These are phyloP conservation scores for Mesorhabditis belari DNA, from an alignment of 2,888 invertebrate genomes.

Conservation along the genomic window DNA sequence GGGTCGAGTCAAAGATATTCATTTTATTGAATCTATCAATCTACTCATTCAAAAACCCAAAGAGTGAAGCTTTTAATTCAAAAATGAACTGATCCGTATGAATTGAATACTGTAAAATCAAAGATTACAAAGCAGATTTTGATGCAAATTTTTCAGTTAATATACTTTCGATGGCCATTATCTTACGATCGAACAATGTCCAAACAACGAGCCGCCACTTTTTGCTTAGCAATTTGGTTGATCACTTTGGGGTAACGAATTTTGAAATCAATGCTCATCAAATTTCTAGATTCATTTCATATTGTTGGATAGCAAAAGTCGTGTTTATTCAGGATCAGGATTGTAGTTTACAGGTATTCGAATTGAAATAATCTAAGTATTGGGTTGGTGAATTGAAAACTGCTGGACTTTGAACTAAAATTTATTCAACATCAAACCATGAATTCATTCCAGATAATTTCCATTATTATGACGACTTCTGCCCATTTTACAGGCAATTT, in stretches of 20 bases:
- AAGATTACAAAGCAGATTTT: not conserved
- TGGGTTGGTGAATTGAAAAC: no score
- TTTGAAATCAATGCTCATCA: not conserved
- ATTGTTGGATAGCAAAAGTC: conserved; percentile 49
- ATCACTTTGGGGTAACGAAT: conserved; percentile 42
- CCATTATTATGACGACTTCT: no score
- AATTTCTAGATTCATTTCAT: conserved; percentile 45
- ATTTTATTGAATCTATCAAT: no score
- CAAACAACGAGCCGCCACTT: conserved; percentile 41
- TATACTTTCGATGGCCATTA: conserved; percentile 51
- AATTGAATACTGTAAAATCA: not conserved
- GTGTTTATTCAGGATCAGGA: conserved; percentile 45
- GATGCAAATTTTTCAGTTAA: conserved; percentile 25
- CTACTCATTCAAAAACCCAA: no score
- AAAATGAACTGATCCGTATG: not conserved
- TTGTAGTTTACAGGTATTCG: conserved; percentile 42
- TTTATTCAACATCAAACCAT: no score
- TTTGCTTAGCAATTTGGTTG: conserved; percentile 48
- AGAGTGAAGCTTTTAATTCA: no score
- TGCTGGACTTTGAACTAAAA: no score
- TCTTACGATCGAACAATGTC: conserved; percentile 51
- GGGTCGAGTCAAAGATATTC: no score
- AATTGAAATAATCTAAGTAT: not conserved
- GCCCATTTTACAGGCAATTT: no score
- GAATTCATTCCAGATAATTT: no score